These are phyloP conservation scores for Porites cylindrica DNA, from an alignment of 92 coral and sea anemone species.

Conservation along the genomic window DNA sequence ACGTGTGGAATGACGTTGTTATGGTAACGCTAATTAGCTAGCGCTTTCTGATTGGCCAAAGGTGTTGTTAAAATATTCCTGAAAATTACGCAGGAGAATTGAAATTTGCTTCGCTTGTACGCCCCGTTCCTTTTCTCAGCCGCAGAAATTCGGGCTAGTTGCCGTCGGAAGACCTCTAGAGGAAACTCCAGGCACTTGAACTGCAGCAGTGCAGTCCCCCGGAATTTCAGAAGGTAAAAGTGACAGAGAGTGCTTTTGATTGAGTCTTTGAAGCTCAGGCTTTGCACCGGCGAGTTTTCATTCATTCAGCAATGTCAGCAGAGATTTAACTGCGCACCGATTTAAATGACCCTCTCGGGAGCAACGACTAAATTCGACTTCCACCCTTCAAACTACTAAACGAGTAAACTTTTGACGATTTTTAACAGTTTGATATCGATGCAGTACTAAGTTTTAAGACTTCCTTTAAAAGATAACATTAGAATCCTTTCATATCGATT, in stretches of 20 bases:
- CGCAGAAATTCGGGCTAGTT: conserved; percentile 79
- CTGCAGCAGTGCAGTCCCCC: conserved; percentile 87
- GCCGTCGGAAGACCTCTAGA: conserved; percentile 65
- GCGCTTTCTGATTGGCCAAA: conserved; percentile 73
- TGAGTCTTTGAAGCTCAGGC: conserved; percentile 20
- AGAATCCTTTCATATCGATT: conserved; percentile 18
- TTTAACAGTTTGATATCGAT: background rate
- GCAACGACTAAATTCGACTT: background rate
- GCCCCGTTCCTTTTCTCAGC: conserved; percentile 79
- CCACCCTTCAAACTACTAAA: background rate
- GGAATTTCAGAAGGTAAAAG: conserved; percentile 64
- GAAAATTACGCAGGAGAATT: conserved; percentile 72
- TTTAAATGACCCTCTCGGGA: conserved; percentile 60
- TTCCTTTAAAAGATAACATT: background rate
- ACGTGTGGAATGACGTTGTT: conserved; percentile 72
- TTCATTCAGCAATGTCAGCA: conserved; percentile 39
- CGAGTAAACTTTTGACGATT: background rate
- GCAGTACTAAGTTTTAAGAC: background rate
- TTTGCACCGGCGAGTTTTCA: conserved; percentile 16
- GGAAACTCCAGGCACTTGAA: conserved; percentile 76
- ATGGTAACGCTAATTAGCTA: conserved; percentile 45
- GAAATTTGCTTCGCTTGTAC: conserved; percentile 76
- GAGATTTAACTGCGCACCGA: conserved; percentile 45
- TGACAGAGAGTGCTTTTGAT: background rate
- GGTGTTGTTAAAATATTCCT: conserved; percentile 50